phyloP scores from a whole-genome alignment of 2,888 invertebrate genomes.

The Agrotis ipsilon region DNA sequence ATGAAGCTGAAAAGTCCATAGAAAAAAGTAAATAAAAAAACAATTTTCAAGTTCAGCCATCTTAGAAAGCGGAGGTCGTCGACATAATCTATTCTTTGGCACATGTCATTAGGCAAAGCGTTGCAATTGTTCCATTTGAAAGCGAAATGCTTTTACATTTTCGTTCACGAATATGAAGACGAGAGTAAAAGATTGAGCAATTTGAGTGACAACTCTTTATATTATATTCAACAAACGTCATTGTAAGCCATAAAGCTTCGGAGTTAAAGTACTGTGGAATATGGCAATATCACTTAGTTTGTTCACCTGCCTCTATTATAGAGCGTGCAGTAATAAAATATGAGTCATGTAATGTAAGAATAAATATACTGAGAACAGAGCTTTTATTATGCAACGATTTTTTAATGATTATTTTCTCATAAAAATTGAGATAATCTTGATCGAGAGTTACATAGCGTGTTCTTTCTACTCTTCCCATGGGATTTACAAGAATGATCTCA shows the following conservation, averaged over 20 bases:
- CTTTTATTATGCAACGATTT: conserved; percentile 18
- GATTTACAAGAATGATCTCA: conserved; percentile 6
- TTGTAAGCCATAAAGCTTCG: conserved; percentile 39
- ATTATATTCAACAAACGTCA: conserved; percentile 58
- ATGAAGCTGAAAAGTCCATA: conserved; percentile 58
- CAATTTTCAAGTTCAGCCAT: conserved; percentile 72
- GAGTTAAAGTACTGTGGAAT: conserved; percentile 36
- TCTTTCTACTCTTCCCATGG: conserved; percentile 12
- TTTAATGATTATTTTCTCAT: conserved; percentile 28
- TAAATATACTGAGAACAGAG: conserved; percentile 20
- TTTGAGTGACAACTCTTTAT: conserved; percentile 68
- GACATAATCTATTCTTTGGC: conserved; percentile 79
- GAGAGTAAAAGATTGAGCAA: conserved; percentile 69
- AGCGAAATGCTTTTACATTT: conserved; percentile 75
- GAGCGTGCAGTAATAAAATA: conserved; percentile 33
- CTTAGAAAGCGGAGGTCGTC: conserved; percentile 79
- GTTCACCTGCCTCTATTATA: conserved; percentile 47
- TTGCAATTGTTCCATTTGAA: conserved; percentile 75
- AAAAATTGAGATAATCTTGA: conserved; percentile 22
- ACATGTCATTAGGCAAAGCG: conserved; percentile 73
- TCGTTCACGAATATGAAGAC: conserved; percentile 68
- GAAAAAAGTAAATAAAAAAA: conserved; percentile 69
- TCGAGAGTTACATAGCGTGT: conserved; percentile 12
- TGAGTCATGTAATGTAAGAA: conserved; percentile 38
- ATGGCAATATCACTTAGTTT: conserved; percentile 49